Evolutionary conservation across 2,113 vertebrate species (phyloP).

Genomic region (Hyperoodon ampullatus): DNA sequence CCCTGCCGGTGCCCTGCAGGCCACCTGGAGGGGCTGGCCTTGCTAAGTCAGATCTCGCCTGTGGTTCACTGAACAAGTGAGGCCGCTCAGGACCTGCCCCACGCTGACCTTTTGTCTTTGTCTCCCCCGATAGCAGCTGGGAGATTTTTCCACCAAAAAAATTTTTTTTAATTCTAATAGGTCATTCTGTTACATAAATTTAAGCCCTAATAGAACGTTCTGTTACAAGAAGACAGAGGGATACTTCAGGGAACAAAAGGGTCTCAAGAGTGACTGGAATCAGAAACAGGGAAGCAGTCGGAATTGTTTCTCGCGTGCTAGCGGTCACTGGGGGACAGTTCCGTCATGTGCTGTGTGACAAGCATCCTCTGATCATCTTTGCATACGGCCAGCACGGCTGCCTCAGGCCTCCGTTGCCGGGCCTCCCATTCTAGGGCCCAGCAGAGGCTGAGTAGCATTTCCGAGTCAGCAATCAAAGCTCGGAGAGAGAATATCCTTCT

Average conservation of each 20-base stretch:
- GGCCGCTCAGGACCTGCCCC: background rate
- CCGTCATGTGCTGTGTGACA: rapidly evolving
- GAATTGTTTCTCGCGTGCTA: no score
- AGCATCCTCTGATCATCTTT: background rate
- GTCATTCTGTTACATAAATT: constrained; percentile 28
- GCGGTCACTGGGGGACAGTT: background rate
- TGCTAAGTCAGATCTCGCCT: background rate
- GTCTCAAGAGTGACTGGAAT: background rate
- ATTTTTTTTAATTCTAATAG: background rate
- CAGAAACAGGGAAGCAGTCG: background rate
- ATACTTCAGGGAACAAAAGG: background rate
- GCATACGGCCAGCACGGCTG: background rate
- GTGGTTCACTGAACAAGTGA: background rate
- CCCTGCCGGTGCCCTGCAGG: background rate
- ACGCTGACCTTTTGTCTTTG: background rate
- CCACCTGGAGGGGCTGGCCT: background rate
- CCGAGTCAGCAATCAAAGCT: background rate
- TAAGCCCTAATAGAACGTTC: constrained; percentile 53
- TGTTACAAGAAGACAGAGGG: constrained; percentile 33
- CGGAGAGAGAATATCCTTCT: background rate
- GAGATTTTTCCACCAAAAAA: background rate
- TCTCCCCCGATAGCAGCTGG: constrained; percentile 18
- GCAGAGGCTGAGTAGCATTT: background rate
- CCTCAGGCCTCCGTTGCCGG: rapidly evolving
- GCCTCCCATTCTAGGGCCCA: background rate